These are phyloP conservation scores for Conchocele bisecta DNA, from an alignment of 2,888 invertebrate species.

Conservation along the genomic window DNA sequence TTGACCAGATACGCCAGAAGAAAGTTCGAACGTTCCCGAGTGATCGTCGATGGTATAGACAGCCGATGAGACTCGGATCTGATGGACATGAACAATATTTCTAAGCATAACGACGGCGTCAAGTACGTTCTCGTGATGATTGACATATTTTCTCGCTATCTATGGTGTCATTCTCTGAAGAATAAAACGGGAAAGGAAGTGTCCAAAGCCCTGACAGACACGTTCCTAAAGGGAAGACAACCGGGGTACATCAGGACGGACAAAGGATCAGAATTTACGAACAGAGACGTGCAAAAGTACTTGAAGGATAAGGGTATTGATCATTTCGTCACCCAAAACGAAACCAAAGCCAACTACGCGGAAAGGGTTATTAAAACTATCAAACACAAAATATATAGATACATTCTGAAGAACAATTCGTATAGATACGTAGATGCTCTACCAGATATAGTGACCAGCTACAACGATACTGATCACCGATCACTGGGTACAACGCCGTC, in stretches of 20 bases:
- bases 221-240: slow-evolving; percentile 1
- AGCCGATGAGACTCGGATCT: slow-evolving; percentile 36
- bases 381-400: slow-evolving; percentile 15
- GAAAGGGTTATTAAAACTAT: slow-evolving; percentile 25
- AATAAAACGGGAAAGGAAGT: slow-evolving; percentile 22
- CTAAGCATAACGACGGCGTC: slow-evolving; percentile 23
- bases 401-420: slow-evolving; percentile 17
- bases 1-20: slow-evolving; percentile 26
- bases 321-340: slow-evolving; percentile 30
- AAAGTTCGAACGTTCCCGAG: slow-evolving; percentile 10
- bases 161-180: slow-evolving; percentile 12
- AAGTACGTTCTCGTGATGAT: slow-evolving; percentile 29
- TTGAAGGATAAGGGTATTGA: slow-evolving; percentile 9
- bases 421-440: slow-evolving; percentile 23
- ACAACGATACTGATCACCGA: slow-evolving; percentile 33
- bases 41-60: slow-evolving; percentile 35
- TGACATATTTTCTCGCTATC: slow-evolving; percentile 28
- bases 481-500: slow-evolving; percentile 20
- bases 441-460: slow-evolving; percentile 12
- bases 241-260: slow-evolving; percentile 16
- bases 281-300: slow-evolving; percentile 21
- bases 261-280: slow-evolving; percentile 25
- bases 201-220: not conserved
- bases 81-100: slow-evolving; percentile 28
- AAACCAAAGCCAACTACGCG: slow-evolving; percentile 41